Base-by-base conservation (phyloP, 2,888 invertebrate genomes). In the Tenthredo mesomela region DNA sequence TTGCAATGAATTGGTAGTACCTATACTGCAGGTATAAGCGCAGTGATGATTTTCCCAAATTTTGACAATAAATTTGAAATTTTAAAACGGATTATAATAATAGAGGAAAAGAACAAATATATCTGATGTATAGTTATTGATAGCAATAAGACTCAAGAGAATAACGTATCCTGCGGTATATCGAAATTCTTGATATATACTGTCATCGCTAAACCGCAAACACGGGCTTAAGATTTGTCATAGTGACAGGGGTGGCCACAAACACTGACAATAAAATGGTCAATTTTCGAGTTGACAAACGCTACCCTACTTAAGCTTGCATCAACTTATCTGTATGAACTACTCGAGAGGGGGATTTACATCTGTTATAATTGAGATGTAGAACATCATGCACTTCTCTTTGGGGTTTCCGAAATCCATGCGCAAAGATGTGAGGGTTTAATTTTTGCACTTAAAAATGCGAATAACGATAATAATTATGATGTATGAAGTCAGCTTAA, bases 201-300 rank as follows among this genome's bases (percentile, higher is more conserved):
- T 29, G 29, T 6, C 29, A 29, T 25, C 1, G 25, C 12, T 67
- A 7, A 67, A 67, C 25, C 67, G 67, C 67, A 7, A 33, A 54
- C n/a, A 54, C 29, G 12, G 15, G 67, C 29, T 67, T 1, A 29
- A 67, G 29, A 67, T 33, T 67, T 33, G 67, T 25, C 33, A 15
- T 29, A 15, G 18, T 67, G 33, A 18, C 15, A 33, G 67, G 25
- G 29, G 29, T 29, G 29, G 29, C 15, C 67, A 12, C 33, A 67
- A 67, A 67, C 33, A 29, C 29, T 67, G 67, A 67, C 67, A 29
- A 67, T 67, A 12, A 67, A 67, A 15, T 29, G 67, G 67, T 67
- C 29, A 67, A 67, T 29, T 29, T 33, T 15, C 29, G 29, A 67
- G 15, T 12, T 29, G 67, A 29, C 29, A 67, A 67, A 15, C 7